Evolutionary conservation across 2,797 vertebrate species (phyloP), one percentile per base, ranked within the genome.

Genomic region (Onychomys leucogaster): DNA sequence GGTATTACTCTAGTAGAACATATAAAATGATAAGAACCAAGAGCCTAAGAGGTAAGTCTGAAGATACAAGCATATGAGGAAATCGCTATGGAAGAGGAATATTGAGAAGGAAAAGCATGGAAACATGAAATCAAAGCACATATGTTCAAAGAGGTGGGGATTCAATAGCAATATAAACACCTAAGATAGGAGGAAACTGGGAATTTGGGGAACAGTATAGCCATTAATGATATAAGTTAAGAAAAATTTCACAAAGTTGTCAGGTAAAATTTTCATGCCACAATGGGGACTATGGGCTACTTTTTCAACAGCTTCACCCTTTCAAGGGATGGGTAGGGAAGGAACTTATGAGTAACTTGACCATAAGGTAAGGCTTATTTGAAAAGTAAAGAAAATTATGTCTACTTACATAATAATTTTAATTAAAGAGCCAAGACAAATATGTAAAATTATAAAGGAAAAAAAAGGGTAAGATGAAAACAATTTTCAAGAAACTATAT

Each of bases 221-320:
- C 82, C n/a, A 76, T 59, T 78, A 19, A 29, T 46, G 43, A 76
- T 9, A 34, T 43, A 63, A 82, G 7, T 41, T 63, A 91, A 55
- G 29, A 94, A 90, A 21, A 77, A 29, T 27, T 75, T 80, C 23
- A 90, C 16, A n/a, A 73, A 89, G 78, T 91, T 82, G 32, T 86
- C 49, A 5, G 5, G 32, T 32, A 19, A 67, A 12, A 2, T 85
- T 78, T 90, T 21, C 46, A 82, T 52, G 41, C 3, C 81, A 13
- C 63, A 91, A 0, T 59, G 29, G 43, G n/a, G 41, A 85, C 2
- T 73, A 14, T n/a, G 29, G 25, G 32, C 32, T n/a, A 73, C 0
- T 59, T 86, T 87, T 90, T 78, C 17, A 92, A 71, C 17, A 86
- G 46, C 63, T 65, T 94, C 65, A 12, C 11, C 5, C 25, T 25